Base-by-base conservation (phyloP, 2,113 vertebrate species). In the Hassar affinis region DNA sequence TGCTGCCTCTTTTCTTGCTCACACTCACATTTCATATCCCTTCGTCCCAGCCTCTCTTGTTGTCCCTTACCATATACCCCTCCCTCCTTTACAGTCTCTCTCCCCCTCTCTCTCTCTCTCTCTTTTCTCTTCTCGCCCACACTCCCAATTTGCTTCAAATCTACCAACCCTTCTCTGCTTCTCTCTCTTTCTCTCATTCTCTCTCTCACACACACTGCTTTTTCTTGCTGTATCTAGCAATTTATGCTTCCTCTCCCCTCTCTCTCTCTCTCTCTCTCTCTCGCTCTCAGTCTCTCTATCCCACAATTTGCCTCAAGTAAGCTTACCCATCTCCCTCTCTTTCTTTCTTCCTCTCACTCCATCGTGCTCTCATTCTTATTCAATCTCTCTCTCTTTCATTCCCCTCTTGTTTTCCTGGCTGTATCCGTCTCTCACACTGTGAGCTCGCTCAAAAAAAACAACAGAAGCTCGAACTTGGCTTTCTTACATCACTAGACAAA, bases 401-500 rank as follows among this genome's bases (percentile, higher is more conserved):
- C 27, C 54, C 38, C 3, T 42, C 15, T 18, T 59, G 33, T 51
- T 38, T 78, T 59, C 10, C 56, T 38, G 49, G 8, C 69, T 75
- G 14, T 51, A 76, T 74, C 62, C 7, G 30, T 69, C 64, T 38
- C 51, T 82, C 1, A 42, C 66, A 10, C 9, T 5, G 68, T 11
- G 62, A 18, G 2, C n/a, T 20, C 0, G 68, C 35, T 45, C 38
- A 1, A 51, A 75, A 75, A 51, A n/a, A n/a, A n/a, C n/a, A n/a
- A n/a, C n/a, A 20, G 47, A 54, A 76, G 18, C 74, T 54, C 27
- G 1, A 52, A 78, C 30, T 42, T 57, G 76, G 52, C 33, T 78
- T 78, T 42, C 35, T 57, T 78, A 11, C 35, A 76, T 33, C 49
- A 18, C 22, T 78, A 42, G 22, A 59, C 76, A 59, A 45, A 78